Base-by-base conservation (phyloP, 1,140 invertebrate species). In the Drosophila trapezifrons region DNA sequence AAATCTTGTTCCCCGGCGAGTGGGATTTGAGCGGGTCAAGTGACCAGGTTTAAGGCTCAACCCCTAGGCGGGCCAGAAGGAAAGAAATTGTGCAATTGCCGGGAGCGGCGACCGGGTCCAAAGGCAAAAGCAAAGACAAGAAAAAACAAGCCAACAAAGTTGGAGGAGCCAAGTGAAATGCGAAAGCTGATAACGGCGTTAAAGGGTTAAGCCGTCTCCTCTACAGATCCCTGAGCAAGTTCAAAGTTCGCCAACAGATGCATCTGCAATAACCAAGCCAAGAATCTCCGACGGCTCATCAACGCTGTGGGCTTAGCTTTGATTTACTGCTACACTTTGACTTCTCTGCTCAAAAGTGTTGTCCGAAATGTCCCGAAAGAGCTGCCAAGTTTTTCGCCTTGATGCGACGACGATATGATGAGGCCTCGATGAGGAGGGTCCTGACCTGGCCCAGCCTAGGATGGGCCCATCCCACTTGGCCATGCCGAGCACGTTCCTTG, bases 101-200 rank as follows among this genome's bases (percentile, higher is more conserved):
- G 37, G 37, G 8, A 55, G 29, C n/a, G n/a, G 13, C 12, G 58
- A n/a, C 63, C 55, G 40, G 54, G 27, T 4, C 38, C 43, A 75
- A 70, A 71, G 62, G 45, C 62, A 15, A 56, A 35, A 47, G 32
- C 62, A 52, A 6, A 66, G 54, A 71, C 58, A 40, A 62, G 37
- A 57, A 43, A 38, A 49, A 77, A 62, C 76, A 54, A 40, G 25
- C 55, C 51, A 42, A 78, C 63, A 56, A 69, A 60, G 38, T 59
- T 72, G 20, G 20, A 64, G 57, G 55, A 79, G 49, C 72, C 72
- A 70, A 87, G 80, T 87, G 83, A 89, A 87, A 89, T 87, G 83
- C 49, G 62, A 89, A 83, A 74, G 76, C 72, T 80, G 83, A 87
- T 87, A 87, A 82, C 51, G 72, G 83, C 64, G 73, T 89, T 89